Evolutionary conservation across 2,113 vertebrate genomes (phyloP).

Genomic region (Microcebus lehilahytsara): DNA sequence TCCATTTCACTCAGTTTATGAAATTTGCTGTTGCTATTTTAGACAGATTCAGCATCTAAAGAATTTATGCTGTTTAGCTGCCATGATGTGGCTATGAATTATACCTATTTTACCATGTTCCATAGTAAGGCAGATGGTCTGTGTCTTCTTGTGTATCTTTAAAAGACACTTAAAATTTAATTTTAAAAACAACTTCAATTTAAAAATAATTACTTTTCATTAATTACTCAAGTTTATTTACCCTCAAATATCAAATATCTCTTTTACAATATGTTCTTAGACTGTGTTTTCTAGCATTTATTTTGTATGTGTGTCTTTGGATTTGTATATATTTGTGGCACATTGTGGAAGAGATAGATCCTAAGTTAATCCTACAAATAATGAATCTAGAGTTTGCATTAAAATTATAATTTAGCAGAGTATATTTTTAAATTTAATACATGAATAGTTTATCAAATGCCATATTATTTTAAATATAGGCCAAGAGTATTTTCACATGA

Average conservation of each 20-base stretch:
- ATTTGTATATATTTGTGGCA: neutral
- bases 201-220: neutral
- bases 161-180: neutral
- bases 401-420: conserved; percentile 27
- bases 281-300: neutral
- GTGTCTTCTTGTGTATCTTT: neutral
- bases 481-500: neutral
- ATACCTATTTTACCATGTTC: neutral
- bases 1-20: neutral
- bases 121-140: neutral
- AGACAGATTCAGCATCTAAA: neutral
- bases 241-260: neutral
- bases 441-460: no score
- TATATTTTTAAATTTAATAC: conserved; percentile 22
- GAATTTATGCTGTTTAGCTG: conserved; percentile 8
- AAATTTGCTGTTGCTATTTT: conserved; percentile 27
- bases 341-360: neutral
- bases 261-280: neutral
- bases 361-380: neutral
- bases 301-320: neutral
- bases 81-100: neutral
- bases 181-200: conserved; percentile 37
- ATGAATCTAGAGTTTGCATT: neutral
- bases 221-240: neutral
- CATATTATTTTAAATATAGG: conserved; percentile 50